A percentile compares a stretch with the other conserved stretches of the same genome.
These are phyloP conservation scores for Plagiodera versicolora DNA, from an alignment of 2,888 invertebrate genomes.

Conservation along the genomic window DNA sequence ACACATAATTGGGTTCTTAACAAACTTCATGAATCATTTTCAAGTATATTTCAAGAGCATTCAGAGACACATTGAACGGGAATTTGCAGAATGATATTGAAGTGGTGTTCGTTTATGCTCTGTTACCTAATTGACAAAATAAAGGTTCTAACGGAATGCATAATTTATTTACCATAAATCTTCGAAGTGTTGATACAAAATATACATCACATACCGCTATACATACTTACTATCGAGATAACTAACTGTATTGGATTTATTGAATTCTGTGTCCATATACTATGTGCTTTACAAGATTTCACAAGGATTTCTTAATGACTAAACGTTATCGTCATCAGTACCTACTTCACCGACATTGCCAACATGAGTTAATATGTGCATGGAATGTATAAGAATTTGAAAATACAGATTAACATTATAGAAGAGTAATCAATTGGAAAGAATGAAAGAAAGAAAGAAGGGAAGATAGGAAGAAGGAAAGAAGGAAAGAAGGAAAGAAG, in stretches of 20 bases:
- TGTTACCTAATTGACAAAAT: constrained; percentile 20
- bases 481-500: constrained; percentile 1
- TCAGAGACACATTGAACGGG: background rate
- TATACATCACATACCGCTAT: constrained; percentile 5
- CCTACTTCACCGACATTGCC: no score
- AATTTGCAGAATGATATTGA: background rate
- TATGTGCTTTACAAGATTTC: background rate
- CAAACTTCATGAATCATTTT: background rate
- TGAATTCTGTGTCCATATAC: background rate
- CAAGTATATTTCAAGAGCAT: background rate
- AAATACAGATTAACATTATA: no score
- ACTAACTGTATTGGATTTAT: background rate
- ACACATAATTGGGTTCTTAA: background rate
- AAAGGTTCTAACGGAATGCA: constrained; percentile 14
- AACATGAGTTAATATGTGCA: no score
- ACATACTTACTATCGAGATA: constrained; percentile 1
- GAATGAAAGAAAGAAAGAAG: constrained; percentile 5
- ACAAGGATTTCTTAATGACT: background rate
- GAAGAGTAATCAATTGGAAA: no score
- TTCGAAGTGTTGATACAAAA: constrained; percentile 6
- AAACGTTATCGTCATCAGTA: no score
- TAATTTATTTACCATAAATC: background rate
- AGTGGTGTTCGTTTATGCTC: background rate
- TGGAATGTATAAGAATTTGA: no score
- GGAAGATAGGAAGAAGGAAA: constrained; percentile 8